A percentile compares a stretch with the other conserved stretches of the same genome.
Conservation (phyloP, 2,113 vertebrate species). For the Atractosteus spatula region DNA sequence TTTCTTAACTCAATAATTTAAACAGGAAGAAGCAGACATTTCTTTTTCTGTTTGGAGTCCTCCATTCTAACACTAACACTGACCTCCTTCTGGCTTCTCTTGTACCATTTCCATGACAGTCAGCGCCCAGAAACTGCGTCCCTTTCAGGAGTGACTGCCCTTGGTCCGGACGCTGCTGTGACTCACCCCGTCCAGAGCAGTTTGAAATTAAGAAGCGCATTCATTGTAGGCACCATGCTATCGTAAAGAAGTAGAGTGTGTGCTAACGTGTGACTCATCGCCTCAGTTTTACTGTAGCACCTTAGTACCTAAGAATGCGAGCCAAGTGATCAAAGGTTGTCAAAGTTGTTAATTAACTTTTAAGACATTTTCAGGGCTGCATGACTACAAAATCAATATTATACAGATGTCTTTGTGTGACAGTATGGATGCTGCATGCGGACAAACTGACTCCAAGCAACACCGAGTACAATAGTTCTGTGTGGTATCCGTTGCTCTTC, state of each 20-base stretch:
- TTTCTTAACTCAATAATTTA: no score
- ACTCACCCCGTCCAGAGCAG: background rate
- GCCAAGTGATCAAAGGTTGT: constrained; percentile 83
- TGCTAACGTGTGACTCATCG: background rate
- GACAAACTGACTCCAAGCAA: no score
- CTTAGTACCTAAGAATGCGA: constrained; percentile 63
- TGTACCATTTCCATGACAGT: constrained; percentile 67
- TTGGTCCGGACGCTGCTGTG: constrained; percentile 11
- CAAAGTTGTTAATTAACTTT: constrained; percentile 90
- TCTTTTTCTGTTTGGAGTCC: background rate
- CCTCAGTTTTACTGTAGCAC: constrained; percentile 22
- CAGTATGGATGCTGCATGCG: no score
- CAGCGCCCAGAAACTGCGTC: constrained; percentile 19
- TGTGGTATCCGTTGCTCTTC: no score
- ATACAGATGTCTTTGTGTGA: background rate
- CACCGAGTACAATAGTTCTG: no score
- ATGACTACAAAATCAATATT: constrained; percentile 27
- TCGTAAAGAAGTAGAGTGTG: background rate
- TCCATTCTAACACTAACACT: constrained; percentile 27
- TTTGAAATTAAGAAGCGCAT: background rate
- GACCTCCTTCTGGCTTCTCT: constrained; percentile 71
- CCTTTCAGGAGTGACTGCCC: background rate
- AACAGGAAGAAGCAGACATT: background rate
- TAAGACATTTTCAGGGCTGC: constrained; percentile 40
- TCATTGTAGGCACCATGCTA: background rate